Percentiles rank a stretch among this genome's conserved stretches.
phyloP scores from a whole-genome alignment of 2,797 vertebrate genomes.

The Megaceryle alcyon region DNA sequence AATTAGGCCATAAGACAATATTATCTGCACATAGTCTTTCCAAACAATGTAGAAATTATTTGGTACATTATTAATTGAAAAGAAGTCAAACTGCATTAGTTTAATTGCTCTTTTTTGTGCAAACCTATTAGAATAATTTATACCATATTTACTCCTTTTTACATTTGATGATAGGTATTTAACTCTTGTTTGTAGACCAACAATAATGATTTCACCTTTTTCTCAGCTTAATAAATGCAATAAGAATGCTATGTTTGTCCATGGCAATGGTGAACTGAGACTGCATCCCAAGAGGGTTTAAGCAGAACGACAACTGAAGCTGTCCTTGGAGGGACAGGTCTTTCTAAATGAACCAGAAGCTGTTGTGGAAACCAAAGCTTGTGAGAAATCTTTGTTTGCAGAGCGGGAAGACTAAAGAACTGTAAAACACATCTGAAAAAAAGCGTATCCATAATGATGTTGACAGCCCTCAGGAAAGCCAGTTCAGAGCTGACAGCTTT shows the following conservation, averaged over 20 bases:
- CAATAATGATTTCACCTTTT: conserved; percentile 42
- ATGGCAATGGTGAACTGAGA: neutral
- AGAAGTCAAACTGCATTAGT: conserved; percentile 70
- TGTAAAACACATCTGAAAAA: neutral
- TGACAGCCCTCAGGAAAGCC: neutral
- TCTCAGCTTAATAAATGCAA: neutral
- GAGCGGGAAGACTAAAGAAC: neutral
- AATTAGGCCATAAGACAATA: conserved; percentile 59
- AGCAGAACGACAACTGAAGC: neutral
- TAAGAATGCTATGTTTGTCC: neutral
- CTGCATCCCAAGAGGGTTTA: neutral
- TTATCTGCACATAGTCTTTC: conserved; percentile 66
- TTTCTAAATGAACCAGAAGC: neutral
- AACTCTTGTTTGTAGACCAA: conserved; percentile 69
- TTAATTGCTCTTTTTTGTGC: conserved; percentile 71
- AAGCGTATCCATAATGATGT: neutral
- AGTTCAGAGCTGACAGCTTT: neutral
- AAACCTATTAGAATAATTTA: conserved; percentile 72
- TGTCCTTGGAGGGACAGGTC: neutral
- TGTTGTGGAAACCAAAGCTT: neutral
- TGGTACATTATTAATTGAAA: conserved; percentile 71
- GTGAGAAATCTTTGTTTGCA: neutral
- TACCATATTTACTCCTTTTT: conserved; percentile 67
- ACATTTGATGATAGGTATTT: conserved; percentile 70
- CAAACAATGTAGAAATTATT: conserved; percentile 70